Evolutionary conservation across 2,797 vertebrate genomes (phyloP), one percentile per base, ranked within the genome.

Genomic region (Malacoraja senta): DNA sequence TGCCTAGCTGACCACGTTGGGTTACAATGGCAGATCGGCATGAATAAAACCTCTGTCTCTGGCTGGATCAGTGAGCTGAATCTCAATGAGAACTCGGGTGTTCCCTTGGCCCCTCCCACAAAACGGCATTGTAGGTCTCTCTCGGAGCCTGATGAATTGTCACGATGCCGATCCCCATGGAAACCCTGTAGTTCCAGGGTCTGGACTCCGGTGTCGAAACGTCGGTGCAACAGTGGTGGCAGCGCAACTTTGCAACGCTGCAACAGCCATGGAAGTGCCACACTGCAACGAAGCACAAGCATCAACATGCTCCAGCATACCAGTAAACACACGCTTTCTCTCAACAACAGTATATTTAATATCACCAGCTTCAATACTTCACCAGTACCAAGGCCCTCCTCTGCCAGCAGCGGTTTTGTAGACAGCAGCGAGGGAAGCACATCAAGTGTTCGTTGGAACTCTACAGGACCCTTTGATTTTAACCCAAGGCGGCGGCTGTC

Each of bases 81-180:
- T 94, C 95, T 96, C 1, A 95, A 95, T 0, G 96, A 96, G 32
- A 95, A 94, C 93, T 91, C 95, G 12, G 94, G 95, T 0, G 96
- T 96, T 0, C 96, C 96, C 0, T 88, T 95, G 93, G 97, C 96
- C 0, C 96, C 97, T 0, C 97, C 96, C 7, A 96, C 96, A 0
- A 97, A 97, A 94, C 95, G 96, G 3, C 97, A 97, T n/a, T 97
- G 97, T 94, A 93, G 96, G 93, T 97, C 97, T 29, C 95, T 97
- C 13, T 97, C 96, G 0, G 97, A 97, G 94, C 97, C 96, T 0
- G 96, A 97, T 29, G 97, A 96, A 95, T 95, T 97, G 94, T 96
- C 96, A 2, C 95, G 96, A 81, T 97, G 97, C 93, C 93, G 95
- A 0, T 97, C 96, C 0, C 96, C 96, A 0, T 96, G 97, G 97